A percentile compares a stretch with the other conserved stretches of the same genome.
Evolutionary conservation across 2,113 vertebrate genomes (phyloP).

Genomic region (Eclectus roratus): DNA sequence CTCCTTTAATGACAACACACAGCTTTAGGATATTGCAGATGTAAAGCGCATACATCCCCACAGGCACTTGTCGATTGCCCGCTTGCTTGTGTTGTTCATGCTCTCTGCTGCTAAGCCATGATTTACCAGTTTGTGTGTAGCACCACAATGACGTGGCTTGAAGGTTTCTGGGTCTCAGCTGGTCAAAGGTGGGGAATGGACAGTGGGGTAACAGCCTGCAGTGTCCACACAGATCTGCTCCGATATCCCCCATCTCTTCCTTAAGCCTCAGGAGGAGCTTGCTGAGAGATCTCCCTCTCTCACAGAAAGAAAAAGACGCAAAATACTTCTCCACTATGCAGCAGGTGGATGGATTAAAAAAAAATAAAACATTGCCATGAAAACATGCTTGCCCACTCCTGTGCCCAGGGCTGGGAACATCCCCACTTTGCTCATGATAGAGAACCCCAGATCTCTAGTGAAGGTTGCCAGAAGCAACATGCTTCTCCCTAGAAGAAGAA

Average conservation of each 20-base stretch:
- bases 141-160: background rate
- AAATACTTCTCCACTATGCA: background rate
- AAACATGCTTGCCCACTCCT: background rate
- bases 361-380: background rate
- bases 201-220: background rate
- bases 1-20: background rate
- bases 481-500: background rate
- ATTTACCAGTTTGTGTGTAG: background rate
- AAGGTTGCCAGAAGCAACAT: background rate
- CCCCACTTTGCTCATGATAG: background rate
- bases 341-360: background rate
- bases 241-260: background rate
- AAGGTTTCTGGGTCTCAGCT: background rate
- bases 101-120: background rate
- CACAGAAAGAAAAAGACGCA: background rate
- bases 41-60: background rate
- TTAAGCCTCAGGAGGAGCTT: background rate
- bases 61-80: background rate
- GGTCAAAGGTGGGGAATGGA: background rate
- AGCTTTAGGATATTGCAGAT: background rate
- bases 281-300: background rate
- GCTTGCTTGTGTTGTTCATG: fast-evolving
- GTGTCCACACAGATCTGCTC: background rate
- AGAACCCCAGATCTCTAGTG: background rate
- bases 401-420: background rate